Conservation (phyloP, 2,888 invertebrate genomes). For the Seladonia tumulorum region DNA sequence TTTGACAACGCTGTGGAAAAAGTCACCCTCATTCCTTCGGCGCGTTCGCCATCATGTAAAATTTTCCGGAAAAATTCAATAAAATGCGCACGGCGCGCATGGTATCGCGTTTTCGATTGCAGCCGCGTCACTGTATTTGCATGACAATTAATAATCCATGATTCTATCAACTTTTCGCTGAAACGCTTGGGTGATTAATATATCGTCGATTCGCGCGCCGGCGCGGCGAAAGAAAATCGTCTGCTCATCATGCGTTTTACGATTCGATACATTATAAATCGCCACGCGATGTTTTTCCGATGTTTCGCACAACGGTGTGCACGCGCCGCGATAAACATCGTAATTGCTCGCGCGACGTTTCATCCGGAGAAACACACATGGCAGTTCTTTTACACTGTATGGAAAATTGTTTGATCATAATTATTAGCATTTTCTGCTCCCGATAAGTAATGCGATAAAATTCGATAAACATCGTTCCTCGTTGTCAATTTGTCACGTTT, state of each 20-base stretch:
- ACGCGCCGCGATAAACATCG: slow-evolving; percentile 56
- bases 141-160: slow-evolving; percentile 60
- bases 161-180: slow-evolving; percentile 60
- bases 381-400: not conserved
- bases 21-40: not conserved
- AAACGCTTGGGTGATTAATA: slow-evolving; percentile 70
- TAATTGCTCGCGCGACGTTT: slow-evolving; percentile 50
- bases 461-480: not conserved
- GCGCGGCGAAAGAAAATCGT: slow-evolving; percentile 40
- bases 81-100: slow-evolving; percentile 13
- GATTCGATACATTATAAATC: slow-evolving; percentile 66
- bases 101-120: slow-evolving; percentile 48
- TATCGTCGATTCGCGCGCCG: slow-evolving; percentile 45
- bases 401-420: slow-evolving; percentile 56
- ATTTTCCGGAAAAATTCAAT: slow-evolving; percentile 8
- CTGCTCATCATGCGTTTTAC: slow-evolving; percentile 35
- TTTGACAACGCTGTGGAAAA: not conserved
- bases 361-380: slow-evolving; percentile 51
- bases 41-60: not conserved
- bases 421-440: slow-evolving; percentile 47
- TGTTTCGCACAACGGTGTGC: slow-evolving; percentile 25
- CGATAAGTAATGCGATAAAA: slow-evolving; percentile 31
- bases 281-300: slow-evolving; percentile 63
- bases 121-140: slow-evolving; percentile 51
- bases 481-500: not conserved